Evolutionary conservation across 1,140 invertebrate species (phyloP), one percentile per base, ranked within the genome.

Genomic region (Bathynomus jamesi): DNA sequence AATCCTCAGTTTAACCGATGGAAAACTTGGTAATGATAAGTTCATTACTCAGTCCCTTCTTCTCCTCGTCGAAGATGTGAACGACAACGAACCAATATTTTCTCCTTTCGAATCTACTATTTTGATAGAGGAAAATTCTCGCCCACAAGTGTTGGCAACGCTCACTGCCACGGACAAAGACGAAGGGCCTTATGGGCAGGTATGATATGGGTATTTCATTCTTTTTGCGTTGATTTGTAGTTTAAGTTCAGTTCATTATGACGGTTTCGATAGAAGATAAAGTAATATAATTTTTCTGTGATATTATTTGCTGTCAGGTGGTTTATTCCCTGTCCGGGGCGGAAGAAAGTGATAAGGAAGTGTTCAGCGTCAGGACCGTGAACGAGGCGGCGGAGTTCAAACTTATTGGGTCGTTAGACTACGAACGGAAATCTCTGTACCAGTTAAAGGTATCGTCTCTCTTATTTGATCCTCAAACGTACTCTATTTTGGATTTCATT

Each of bases 141-240:
- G 85, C 0, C 82, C 83, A 8, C 87, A 89, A 13, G 83, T 93
- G 72, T 82, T 96, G 28, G 87, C 89, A 2, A 90, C 90, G 1
- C 85, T 96, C 11, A 91, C 95, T 83, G 94, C 94, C 0, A 91
- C 88, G 0, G 94, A 96, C 80, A 85, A 88, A 29, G 94, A 96
- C 81, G 91, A 94, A 83, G 94, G 94, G 21, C 89, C 91, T 70
- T 95, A 95, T 79, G 94, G 93, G 24, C 93, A 95, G 86, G 91
- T 91, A 80, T 80, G 87, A 30, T 46, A 8, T 24, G 29, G 28
- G 27, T 25, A 24, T 64, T 65, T 61, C 65, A 63, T 29, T 29
- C 24, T 62, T 7, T 27, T 27, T 62, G 8, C 61, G n/a, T n/a
- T n/a, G n/a, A n/a, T n/a, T n/a, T n/a, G n/a, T n/a, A n/a, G n/a